Conservation (phyloP, 1,140 invertebrate genomes). For the Achroia grisella region DNA sequence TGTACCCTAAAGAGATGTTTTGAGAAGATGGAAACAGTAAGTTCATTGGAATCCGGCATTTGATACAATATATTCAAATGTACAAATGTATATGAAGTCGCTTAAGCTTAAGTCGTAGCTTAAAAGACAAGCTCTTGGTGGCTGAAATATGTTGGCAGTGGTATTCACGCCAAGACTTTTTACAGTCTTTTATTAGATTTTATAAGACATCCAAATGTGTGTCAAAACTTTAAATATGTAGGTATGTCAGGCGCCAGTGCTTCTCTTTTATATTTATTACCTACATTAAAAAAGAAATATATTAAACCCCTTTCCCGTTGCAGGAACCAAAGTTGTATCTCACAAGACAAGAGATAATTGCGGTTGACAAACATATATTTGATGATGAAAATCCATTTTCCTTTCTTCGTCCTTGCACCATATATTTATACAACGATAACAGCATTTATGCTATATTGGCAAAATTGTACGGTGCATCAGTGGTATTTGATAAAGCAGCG, state of each 20-base stretch:
- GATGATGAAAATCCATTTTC: conserved; percentile 34
- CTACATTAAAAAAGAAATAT: no score
- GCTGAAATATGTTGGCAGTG: no score
- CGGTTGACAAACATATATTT: conserved; percentile 42
- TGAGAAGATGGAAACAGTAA: conserved; percentile 45
- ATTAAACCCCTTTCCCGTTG: conserved; percentile 8
- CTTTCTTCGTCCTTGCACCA: conserved; percentile 36
- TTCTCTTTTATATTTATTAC: no score
- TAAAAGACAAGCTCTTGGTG: no score
- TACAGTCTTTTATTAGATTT: no score
- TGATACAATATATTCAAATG: background rate
- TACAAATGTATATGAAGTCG: no score
- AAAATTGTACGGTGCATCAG: conserved; percentile 42
- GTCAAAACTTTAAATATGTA: no score
- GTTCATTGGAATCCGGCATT: conserved; percentile 15
- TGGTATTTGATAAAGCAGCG: conserved; percentile 11
- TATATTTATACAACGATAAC: conserved; percentile 19
- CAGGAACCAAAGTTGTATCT: conserved; percentile 41
- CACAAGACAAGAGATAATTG: conserved; percentile 39
- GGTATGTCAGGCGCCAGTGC: no score
- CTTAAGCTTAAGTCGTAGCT: no score
- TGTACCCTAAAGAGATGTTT: conserved; percentile 38
- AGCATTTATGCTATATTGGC: conserved; percentile 17
- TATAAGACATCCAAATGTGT: no score
- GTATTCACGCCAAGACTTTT: no score